Conservation (phyloP, 2,113 vertebrate genomes). For the Anguilla rostrata region DNA sequence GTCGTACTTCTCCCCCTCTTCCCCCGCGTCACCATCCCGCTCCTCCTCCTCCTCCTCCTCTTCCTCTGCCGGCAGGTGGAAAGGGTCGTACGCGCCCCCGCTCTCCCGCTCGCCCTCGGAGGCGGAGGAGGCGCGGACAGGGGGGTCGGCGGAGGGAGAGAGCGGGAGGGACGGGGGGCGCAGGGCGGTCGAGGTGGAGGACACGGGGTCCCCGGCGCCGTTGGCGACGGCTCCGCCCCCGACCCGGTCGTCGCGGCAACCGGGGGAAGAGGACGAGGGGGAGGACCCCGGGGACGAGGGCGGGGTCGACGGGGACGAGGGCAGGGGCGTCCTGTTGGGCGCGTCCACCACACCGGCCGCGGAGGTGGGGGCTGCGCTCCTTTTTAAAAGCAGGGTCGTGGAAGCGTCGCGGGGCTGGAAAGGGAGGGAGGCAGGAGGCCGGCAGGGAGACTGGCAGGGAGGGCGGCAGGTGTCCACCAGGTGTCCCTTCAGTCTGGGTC, state of each 20-base stretch:
- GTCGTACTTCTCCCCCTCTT: conserved; percentile 84
- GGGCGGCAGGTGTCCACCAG: conserved; percentile 27
- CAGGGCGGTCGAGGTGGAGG: conserved; percentile 60
- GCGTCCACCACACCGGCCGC: conserved; percentile 43
- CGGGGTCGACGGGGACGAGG: conserved; percentile 56
- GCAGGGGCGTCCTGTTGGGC: conserved; percentile 53
- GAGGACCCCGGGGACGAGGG: conserved; percentile 60
- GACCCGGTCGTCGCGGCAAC: conserved; percentile 50
- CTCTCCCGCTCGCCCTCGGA: conserved; percentile 31
- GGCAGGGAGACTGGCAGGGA: conserved; percentile 36
- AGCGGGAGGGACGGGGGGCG: conserved; percentile 33
- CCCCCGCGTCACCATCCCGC: conserved; percentile 60
- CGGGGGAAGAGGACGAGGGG: conserved; percentile 47
- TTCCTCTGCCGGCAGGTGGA: conserved; percentile 76
- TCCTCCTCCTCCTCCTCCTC: conserved; percentile 40
- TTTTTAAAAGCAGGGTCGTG: conserved; percentile 53
- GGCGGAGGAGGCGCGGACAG: conserved; percentile 25
- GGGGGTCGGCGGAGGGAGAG: conserved; percentile 30
- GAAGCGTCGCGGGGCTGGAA: conserved; percentile 55
- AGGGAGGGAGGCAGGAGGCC: conserved; percentile 37
- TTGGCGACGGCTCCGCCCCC: conserved; percentile 38
- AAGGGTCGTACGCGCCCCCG: conserved; percentile 81
- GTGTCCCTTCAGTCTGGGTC: conserved; percentile 18
- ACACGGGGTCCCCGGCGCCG: conserved; percentile 50
- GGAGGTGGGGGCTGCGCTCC: conserved; percentile 47